Evolutionary conservation across 2,888 invertebrate genomes (phyloP).

Genomic region (Hyles lineata): DNA sequence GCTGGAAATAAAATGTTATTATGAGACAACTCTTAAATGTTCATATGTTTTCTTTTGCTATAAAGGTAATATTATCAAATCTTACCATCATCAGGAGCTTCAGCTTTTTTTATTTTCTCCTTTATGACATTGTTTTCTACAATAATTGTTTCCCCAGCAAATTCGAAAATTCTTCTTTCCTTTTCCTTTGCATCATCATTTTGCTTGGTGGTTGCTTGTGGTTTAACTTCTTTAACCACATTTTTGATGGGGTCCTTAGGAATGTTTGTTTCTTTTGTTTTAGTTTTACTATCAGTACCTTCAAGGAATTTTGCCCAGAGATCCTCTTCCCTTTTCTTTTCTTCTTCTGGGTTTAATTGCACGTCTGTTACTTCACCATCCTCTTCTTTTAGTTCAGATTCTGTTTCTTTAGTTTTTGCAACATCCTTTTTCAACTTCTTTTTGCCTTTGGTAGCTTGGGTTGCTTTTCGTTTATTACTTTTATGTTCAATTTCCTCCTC

Average conservation of each 20-base stretch:
- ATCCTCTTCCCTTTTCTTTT: conserved; percentile 89
- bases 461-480: conserved; percentile 66
- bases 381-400: conserved; percentile 63
- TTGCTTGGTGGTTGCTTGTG: conserved; percentile 29
- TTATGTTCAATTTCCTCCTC: conserved; percentile 75
- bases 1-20: conserved; percentile 42
- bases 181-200: conserved; percentile 79
- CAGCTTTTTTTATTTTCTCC: conserved; percentile 70
- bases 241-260: conserved; percentile 12
- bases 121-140: conserved; percentile 76
- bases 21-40: background rate
- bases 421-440: conserved; percentile 53
- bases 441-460: conserved; percentile 51
- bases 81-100: conserved; percentile 61
- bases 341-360: conserved; percentile 61
- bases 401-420: conserved; percentile 53
- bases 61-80: conserved; percentile 21
- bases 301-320: conserved; percentile 92
- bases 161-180: conserved; percentile 90
- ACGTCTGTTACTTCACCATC: conserved; percentile 89
- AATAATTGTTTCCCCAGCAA: conserved; percentile 93
- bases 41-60: too few relatives aligned
- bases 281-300: conserved; percentile 85
- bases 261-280: conserved; percentile 39
- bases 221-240: conserved; percentile 25